A percentile compares a stretch with the other conserved stretches of the same genome.
Conservation (phyloP, 64 coral and sea anemone genomes). For the Trachythela sp. region DNA sequence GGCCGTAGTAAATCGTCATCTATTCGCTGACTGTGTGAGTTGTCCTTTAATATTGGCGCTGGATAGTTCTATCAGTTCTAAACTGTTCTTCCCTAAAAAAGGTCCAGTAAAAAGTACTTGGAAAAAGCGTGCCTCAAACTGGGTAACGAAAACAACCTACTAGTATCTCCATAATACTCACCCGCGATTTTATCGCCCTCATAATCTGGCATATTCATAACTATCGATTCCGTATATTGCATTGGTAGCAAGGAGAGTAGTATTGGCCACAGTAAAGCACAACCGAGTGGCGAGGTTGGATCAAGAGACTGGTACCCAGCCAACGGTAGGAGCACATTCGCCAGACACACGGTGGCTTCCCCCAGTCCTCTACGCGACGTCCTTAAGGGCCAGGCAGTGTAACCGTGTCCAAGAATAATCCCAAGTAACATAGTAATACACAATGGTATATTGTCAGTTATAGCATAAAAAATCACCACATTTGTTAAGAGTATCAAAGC, state of each 20-base stretch:
- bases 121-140: neutral
- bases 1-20: too few relatives aligned
- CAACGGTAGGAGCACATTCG: neutral
- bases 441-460: neutral
- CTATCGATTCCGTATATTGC: neutral
- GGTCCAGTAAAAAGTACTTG: too few relatives aligned
- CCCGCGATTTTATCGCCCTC: neutral
- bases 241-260: neutral
- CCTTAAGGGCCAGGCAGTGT: neutral
- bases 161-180: neutral
- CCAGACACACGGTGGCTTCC: neutral
- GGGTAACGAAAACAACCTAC: too few relatives aligned
- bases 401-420: neutral
- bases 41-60: too few relatives aligned
- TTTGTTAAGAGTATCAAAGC: neutral
- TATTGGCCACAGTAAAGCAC: neutral
- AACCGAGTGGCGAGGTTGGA: neutral
- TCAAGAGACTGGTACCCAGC: conserved; percentile 18
- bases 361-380: conserved; percentile 1
- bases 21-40: too few relatives aligned
- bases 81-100: too few relatives aligned
- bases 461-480: neutral
- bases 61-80: too few relatives aligned
- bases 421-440: neutral
- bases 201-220: neutral